Evolutionary conservation across 1,140 invertebrate genomes (phyloP).

Genomic region (Camponotus pennsylvanicus): DNA sequence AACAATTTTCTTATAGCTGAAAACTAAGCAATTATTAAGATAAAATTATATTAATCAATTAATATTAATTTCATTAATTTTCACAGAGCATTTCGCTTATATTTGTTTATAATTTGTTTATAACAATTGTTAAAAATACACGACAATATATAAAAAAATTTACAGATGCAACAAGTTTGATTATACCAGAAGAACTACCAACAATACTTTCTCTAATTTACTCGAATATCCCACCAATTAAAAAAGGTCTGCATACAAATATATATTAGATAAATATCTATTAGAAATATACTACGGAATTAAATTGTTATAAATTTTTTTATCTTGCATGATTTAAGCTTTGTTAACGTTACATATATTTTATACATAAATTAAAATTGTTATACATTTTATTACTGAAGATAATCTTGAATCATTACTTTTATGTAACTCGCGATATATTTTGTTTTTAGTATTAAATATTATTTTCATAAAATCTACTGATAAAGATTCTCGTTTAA

Average conservation of each 20-base stretch:
- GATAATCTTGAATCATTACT: too few species aligned
- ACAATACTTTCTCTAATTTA: constrained; percentile 92
- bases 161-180: constrained; percentile 85
- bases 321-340: background rate
- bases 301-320: constrained; percentile 58
- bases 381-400: too few species aligned
- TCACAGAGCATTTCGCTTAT: background rate
- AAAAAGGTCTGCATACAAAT: constrained; percentile 88
- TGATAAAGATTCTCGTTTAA: too few species aligned
- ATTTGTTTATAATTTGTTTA: background rate
- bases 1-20: background rate
- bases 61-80: background rate
- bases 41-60: background rate
- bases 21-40: background rate
- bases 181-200: constrained; percentile 92
- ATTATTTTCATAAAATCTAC: too few species aligned
- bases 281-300: background rate
- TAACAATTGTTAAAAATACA: background rate
- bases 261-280: too few species aligned
- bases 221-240: constrained; percentile 93
- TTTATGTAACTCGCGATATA: too few species aligned
- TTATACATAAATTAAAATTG: too few species aligned
- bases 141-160: background rate
- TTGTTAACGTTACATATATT: background rate
- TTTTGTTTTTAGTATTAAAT: too few species aligned